Evolutionary conservation across 2,888 invertebrate genomes (phyloP).

Genomic region (Urechis unicinctus): DNA sequence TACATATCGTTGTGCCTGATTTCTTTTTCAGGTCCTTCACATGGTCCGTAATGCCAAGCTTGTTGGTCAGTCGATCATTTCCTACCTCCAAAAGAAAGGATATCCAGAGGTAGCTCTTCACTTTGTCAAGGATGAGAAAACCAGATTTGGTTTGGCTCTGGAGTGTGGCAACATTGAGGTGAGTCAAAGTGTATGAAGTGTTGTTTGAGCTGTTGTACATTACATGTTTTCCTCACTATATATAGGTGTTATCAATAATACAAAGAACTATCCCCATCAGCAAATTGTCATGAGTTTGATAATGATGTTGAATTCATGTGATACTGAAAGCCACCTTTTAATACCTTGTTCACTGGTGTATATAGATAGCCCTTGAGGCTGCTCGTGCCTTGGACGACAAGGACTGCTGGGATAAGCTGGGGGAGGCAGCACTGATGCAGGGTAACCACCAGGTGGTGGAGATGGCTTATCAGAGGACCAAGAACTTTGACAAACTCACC

Average conservation of each 20-base stretch:
- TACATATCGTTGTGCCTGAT: background rate
- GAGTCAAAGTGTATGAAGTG: too few relatives aligned
- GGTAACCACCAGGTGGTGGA: constrained; percentile 73
- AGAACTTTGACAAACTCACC: constrained; percentile 96
- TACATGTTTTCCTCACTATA: too few relatives aligned
- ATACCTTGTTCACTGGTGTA: background rate
- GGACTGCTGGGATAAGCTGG: constrained; percentile 90
- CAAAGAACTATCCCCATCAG: background rate
- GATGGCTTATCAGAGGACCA: constrained; percentile 99
- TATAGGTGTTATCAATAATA: too few relatives aligned
- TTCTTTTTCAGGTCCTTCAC: constrained; percentile 55
- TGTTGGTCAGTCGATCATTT: constrained; percentile 98
- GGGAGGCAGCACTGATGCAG: constrained; percentile 85
- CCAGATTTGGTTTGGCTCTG: constrained; percentile 85
- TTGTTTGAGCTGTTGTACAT: too few relatives aligned
- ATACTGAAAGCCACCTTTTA: too few relatives aligned
- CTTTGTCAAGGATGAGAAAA: constrained; percentile 98
- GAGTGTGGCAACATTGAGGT: constrained; percentile 99
- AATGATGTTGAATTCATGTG: too few relatives aligned
- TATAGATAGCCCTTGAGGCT: constrained; percentile 75
- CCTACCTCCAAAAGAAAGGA: constrained; percentile 96
- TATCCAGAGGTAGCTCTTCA: constrained; percentile 98
- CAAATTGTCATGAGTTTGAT: too few relatives aligned
- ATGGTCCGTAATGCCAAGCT: constrained; percentile 95
- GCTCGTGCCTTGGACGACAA: constrained; percentile 92